Base-by-base conservation (phyloP, 2,888 invertebrate species). In the Siphlonurus alternatus region DNA sequence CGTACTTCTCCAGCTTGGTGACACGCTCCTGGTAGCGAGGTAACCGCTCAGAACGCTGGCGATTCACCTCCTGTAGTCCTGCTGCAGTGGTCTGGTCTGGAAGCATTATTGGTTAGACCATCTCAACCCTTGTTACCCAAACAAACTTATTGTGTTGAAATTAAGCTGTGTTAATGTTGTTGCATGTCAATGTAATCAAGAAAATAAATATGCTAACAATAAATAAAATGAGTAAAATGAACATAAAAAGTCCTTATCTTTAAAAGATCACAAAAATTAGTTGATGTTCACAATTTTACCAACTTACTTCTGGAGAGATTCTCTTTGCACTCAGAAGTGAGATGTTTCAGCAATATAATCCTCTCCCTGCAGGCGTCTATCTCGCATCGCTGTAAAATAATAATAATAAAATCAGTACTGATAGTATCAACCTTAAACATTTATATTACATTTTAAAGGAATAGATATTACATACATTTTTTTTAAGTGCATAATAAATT, bases 1-100 rank as follows among this genome's bases (percentile, higher is more conserved):
- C 82, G 72, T 78, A 81, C 65, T 79, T 77, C 69, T 80, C 81
- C 64, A 85, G 72, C 70, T 80, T 81, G 68, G 81, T 79, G n/a
- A 85, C 81, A 70, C 83, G 80, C 63, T 80, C 81, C 67, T 82
- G 81, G 70, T 85, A 86, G 66, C 79, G 80, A 61, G 83, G 83
- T 67, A 86, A 74, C 70, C 79, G 78, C 67, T 79, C 53, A 59
- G 56, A 56, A 56, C 56, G 56, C 20, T 56, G 56, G 7, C n/a
- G n/a, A 56, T 56, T 56, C n/a, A 56, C 56, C 5, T 56, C 56
- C 7, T n/a, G 7, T n/a, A 56, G 20, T 18, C 22, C 20, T 5
- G 15, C 19, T 10, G 56, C 56, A 20, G 22, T 20, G 7, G 56
- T 5, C 20, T 22, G n/a, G 20, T 56, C 56, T 56, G 22, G n/a